Evolutionary conservation across 2,113 vertebrate species (phyloP).

Genomic region (Poeciliopsis prolifica): DNA sequence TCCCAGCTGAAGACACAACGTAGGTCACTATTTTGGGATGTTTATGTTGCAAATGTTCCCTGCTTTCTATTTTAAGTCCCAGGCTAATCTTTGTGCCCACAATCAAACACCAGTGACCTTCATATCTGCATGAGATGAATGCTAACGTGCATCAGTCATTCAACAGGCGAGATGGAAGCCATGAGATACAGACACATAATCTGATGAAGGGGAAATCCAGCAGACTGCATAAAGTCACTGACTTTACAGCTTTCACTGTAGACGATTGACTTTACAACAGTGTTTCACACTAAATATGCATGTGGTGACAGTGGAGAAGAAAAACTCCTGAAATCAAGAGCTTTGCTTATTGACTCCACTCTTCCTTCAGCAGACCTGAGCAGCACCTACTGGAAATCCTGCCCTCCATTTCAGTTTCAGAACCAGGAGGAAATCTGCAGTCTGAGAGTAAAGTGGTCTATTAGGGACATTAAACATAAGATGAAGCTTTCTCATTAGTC

Average conservation of each 20-base stretch:
- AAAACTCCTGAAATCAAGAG: too few relatives aligned
- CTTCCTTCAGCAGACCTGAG: too few relatives aligned
- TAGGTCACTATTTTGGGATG: background rate
- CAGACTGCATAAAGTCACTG: too few relatives aligned
- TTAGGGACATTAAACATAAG: background rate
- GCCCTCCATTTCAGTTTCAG: too few relatives aligned
- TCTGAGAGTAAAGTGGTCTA: too few relatives aligned
- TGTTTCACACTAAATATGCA: too few relatives aligned
- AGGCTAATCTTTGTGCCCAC: slow-evolving; percentile 34
- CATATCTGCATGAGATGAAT: slow-evolving; percentile 49
- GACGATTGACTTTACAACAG: too few relatives aligned
- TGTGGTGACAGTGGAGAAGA: too few relatives aligned
- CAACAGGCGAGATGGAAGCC: slow-evolving; percentile 35
- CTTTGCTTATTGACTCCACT: too few relatives aligned
- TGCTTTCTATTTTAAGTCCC: slow-evolving; percentile 21
- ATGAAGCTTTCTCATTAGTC: background rate
- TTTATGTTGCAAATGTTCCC: slow-evolving; percentile 9
- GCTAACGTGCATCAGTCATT: slow-evolving; percentile 46
- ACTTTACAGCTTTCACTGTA: too few relatives aligned
- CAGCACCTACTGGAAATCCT: too few relatives aligned
- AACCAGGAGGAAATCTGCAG: too few relatives aligned
- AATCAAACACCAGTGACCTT: slow-evolving; percentile 63
- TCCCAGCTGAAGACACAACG: background rate
- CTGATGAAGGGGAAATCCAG: slow-evolving; percentile 9
- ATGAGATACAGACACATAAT: slow-evolving; percentile 35